phyloP scores from a whole-genome alignment of 1,140 invertebrate species.

The Drosophila setifemur region DNA sequence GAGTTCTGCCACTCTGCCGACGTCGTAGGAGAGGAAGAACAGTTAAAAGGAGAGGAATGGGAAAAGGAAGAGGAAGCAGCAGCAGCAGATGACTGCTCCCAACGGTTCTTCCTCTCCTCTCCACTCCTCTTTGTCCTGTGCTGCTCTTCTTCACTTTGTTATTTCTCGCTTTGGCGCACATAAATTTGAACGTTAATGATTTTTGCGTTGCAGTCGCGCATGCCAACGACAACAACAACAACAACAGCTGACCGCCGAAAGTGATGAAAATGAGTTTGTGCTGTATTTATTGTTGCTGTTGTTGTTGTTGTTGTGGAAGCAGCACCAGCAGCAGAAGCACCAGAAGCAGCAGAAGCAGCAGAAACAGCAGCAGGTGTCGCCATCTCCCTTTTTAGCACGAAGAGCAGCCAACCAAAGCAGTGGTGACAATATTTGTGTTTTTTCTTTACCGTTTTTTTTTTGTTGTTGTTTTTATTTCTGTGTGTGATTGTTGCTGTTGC shows the following conservation, averaged over 20 bases:
- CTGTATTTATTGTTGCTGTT: conserved; percentile 37
- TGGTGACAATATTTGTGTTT: conserved; percentile 54
- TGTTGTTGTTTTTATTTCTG: too few species aligned
- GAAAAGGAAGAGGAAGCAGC: too few species aligned
- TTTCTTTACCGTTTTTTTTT: too few species aligned
- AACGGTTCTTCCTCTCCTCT: neutral
- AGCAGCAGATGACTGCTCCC: neutral
- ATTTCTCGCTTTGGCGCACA: conserved; percentile 80
- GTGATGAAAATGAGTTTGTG: conserved; percentile 64
- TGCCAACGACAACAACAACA: conserved; percentile 29
- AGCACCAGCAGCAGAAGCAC: neutral
- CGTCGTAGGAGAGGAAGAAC: too few species aligned
- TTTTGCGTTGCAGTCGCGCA: conserved; percentile 75
- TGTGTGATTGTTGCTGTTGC: too few species aligned
- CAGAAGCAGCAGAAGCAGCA: neutral
- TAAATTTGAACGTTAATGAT: conserved; percentile 80
- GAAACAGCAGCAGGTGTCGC: conserved; percentile 61
- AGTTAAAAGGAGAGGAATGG: too few species aligned
- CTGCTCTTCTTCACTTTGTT: conserved; percentile 65
- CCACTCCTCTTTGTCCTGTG: neutral
- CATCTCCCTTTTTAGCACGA: conserved; percentile 72
- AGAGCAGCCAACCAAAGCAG: conserved; percentile 49
- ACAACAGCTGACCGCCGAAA: conserved; percentile 37
- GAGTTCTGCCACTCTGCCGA: conserved; percentile 13
- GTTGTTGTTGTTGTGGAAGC: conserved; percentile 1